Conservation (phyloP, 2,113 vertebrate genomes). For the Ibidorhyncha struthersii region DNA sequence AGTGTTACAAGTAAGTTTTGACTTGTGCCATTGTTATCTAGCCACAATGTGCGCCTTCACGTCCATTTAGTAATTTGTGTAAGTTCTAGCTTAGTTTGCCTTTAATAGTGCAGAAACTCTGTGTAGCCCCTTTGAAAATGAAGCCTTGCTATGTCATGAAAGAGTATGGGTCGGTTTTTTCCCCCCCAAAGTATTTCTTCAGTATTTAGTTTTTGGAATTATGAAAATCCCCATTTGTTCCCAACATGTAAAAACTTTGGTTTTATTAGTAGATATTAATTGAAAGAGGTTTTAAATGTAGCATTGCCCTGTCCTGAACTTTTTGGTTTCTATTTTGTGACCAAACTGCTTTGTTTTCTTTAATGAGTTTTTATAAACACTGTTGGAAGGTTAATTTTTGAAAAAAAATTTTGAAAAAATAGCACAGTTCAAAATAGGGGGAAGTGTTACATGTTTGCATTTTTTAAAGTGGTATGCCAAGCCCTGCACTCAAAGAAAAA, state of each 20-base stretch:
- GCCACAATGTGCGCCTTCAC: neutral
- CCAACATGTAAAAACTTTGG: neutral
- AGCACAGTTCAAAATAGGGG: neutral
- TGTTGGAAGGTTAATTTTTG: neutral
- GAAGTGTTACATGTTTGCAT: neutral
- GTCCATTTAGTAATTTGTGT: conserved; percentile 30
- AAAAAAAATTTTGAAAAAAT: neutral
- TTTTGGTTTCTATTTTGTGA: neutral
- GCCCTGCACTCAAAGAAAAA: conserved; percentile 8
- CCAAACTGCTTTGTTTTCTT: neutral
- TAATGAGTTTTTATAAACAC: neutral
- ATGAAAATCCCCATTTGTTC: neutral
- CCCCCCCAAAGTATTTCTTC: neutral
- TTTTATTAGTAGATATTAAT: neutral
- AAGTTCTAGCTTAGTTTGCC: conserved; percentile 68
- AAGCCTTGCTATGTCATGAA: conserved; percentile 33
- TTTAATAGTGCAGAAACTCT: conserved; percentile 60
- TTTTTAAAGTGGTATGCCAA: neutral
- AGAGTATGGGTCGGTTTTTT: neutral
- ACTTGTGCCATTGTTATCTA: conserved; percentile 1
- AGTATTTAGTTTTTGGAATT: neutral
- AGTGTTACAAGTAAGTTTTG: neutral
- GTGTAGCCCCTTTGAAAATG: conserved; percentile 56
- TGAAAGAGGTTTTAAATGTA: neutral
- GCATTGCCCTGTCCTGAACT: neutral